Conservation (phyloP, 2,888 invertebrate genomes). For the Dicyrtomina minuta region DNA sequence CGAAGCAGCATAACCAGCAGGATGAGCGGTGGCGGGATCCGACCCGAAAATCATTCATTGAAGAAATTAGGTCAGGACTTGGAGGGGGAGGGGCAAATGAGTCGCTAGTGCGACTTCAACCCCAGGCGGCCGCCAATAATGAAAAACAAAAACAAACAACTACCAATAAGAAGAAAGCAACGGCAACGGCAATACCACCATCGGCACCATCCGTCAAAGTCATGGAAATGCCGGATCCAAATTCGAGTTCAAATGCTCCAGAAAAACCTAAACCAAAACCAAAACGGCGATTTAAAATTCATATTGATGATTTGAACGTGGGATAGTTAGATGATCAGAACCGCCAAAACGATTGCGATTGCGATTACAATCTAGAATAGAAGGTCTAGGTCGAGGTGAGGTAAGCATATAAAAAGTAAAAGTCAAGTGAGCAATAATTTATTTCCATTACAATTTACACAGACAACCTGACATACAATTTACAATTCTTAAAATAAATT, state of each 20-base stretch:
- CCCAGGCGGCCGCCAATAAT: too few species aligned
- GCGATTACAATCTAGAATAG: too few species aligned
- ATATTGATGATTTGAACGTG: slow-evolving; percentile 32
- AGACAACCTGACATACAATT: too few species aligned
- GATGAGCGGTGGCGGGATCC: neutral
- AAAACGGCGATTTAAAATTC: slow-evolving; percentile 32
- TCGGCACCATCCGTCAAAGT: neutral
- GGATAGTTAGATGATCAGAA: too few species aligned
- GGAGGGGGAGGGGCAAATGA: too few species aligned
- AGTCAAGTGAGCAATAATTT: too few species aligned
- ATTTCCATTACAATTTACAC: too few species aligned
- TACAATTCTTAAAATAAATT: too few species aligned
- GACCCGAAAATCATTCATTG: slow-evolving; percentile 27
- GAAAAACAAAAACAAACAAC: neutral
- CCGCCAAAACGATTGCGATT: too few species aligned
- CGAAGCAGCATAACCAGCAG: neutral
- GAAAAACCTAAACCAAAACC: neutral
- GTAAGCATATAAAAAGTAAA: too few species aligned
- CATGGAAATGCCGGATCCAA: neutral
- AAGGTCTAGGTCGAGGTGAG: too few species aligned
- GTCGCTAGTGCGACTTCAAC: neutral
- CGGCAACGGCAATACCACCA: neutral
- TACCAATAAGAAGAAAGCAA: neutral
- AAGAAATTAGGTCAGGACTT: slow-evolving; percentile 29
- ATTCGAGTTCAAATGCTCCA: neutral